Conservation (phyloP, 2,888 invertebrate species). For the Anodontia alba region DNA sequence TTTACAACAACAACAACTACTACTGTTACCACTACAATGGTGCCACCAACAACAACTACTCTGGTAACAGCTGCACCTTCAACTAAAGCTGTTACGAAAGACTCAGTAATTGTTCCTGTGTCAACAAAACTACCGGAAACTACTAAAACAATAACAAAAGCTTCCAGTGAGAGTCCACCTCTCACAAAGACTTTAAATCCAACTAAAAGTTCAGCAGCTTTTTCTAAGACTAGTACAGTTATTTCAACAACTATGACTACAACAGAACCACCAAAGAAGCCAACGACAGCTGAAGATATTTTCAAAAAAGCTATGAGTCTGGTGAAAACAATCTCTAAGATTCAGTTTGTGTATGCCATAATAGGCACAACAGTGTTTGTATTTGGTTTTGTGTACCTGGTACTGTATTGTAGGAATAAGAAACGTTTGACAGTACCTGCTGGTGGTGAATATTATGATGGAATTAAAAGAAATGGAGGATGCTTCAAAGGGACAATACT, state of each 20-base stretch:
- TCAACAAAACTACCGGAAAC: constrained; percentile 23
- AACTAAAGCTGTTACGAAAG: constrained; percentile 27
- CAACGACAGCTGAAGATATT: constrained; percentile 61
- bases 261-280: constrained; percentile 58
- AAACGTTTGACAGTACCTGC: constrained; percentile 12
- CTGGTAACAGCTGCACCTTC: constrained; percentile 31
- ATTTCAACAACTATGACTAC: background rate
- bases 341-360: constrained; percentile 84
- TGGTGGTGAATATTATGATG: constrained; percentile 28
- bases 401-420: constrained; percentile 81
- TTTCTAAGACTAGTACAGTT: background rate
- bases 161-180: background rate
- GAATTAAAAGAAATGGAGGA: constrained; percentile 30
- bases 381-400: constrained; percentile 82
- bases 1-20: constrained; percentile 36
- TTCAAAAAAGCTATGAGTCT: constrained; percentile 61
- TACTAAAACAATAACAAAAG: constrained; percentile 9
- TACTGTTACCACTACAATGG: constrained; percentile 30
- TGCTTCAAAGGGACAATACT: constrained; percentile 74
- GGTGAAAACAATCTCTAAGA: constrained; percentile 76
- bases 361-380: constrained; percentile 82
- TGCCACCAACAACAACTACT: constrained; percentile 24
- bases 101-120: constrained; percentile 24
- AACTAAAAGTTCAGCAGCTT: background rate
- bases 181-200: constrained; percentile 7